Evolutionary conservation across 2,797 vertebrate genomes (phyloP).

Genomic region (Phalloptychus januarius): DNA sequence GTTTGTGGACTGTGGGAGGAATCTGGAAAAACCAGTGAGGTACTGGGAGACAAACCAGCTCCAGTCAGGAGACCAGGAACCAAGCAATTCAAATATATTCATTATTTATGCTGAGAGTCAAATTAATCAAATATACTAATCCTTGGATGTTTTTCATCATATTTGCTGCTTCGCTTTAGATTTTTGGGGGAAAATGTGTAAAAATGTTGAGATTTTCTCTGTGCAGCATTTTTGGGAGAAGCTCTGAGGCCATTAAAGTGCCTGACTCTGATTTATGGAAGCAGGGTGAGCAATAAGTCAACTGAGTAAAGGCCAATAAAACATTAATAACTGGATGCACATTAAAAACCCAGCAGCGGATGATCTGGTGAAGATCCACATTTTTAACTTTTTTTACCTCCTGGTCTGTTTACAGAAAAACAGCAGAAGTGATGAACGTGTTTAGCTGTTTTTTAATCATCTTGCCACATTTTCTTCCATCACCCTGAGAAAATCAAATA

Average conservation of each 20-base stretch:
- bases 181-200: not conserved
- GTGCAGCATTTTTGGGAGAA: constrained; percentile 14
- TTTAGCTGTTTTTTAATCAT: constrained; percentile 2
- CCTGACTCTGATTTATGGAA: constrained; percentile 33
- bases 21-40: not conserved
- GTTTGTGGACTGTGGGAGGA: not conserved
- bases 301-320: constrained; percentile 34
- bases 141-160: not conserved
- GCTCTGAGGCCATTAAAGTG: constrained; percentile 27
- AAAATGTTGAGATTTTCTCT: constrained; percentile 9
- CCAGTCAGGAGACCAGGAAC: not conserved
- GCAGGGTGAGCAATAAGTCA: constrained; percentile 35
- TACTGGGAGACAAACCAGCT: not conserved
- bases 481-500: not conserved
- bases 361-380: not conserved
- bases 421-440: not conserved
- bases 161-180: not conserved
- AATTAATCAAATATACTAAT: not conserved
- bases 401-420: not conserved
- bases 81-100: not conserved
- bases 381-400: not conserved
- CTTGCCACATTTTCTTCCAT: not conserved
- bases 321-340: constrained; percentile 39
- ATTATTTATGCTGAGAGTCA: not conserved
- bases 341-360: constrained; percentile 29